Evolutionary conservation across 2,113 vertebrate genomes (phyloP).

Genomic region (Burhinus oedicnemus): DNA sequence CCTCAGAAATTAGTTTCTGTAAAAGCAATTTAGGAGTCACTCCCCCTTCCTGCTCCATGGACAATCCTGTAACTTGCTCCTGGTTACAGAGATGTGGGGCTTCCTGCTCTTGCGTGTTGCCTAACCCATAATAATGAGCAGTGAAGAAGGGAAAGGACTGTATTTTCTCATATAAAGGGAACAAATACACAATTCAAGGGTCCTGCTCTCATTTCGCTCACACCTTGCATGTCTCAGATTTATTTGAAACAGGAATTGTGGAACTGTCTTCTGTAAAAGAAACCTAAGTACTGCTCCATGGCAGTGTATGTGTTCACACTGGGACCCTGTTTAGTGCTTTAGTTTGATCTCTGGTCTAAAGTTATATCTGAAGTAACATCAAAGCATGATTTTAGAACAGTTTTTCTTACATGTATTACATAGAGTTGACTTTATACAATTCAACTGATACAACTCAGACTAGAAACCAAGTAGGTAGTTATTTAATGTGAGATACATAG

Average conservation of each 20-base stretch:
- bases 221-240: neutral
- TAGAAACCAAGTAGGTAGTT: constrained; percentile 27
- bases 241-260: neutral
- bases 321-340: constrained; percentile 19
- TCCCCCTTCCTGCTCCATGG: neutral
- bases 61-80: neutral
- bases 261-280: constrained; percentile 22
- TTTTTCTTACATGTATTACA: constrained; percentile 46
- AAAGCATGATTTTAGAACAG: constrained; percentile 41
- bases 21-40: constrained; percentile 18
- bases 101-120: neutral
- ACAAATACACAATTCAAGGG: neutral
- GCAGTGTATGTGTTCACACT: constrained; percentile 25
- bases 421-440: constrained; percentile 39
- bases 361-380: constrained; percentile 51
- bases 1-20: constrained; percentile 34
- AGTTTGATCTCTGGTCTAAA: constrained; percentile 50
- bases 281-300: neutral
- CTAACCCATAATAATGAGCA: neutral
- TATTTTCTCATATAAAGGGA: neutral
- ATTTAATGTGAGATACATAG: neutral
- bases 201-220: neutral
- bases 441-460: neutral
- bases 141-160: neutral
- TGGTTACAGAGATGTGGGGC: neutral